Evolutionary conservation across 2,797 vertebrate genomes (phyloP).

Genomic region (Balearica regulorum): DNA sequence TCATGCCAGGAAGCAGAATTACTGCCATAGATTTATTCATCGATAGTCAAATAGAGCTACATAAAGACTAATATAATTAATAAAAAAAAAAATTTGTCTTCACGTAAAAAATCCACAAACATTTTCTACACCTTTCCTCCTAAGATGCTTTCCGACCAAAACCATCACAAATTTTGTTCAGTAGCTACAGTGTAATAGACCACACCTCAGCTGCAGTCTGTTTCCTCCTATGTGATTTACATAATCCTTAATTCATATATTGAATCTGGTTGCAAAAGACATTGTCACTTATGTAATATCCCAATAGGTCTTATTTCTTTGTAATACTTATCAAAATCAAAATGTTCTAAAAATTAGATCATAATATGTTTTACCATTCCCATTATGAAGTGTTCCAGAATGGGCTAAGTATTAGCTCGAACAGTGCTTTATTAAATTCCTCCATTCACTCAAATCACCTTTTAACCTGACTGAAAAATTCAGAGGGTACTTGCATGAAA

Average conservation of each 20-base stretch:
- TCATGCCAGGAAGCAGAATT: background rate
- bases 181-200: background rate
- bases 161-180: background rate
- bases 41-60: background rate
- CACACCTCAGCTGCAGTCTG: background rate
- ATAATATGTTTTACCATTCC: background rate
- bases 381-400: background rate
- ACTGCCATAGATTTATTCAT: background rate
- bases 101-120: background rate
- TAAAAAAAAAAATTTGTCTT: background rate
- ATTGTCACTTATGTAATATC: background rate
- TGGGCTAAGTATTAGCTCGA: background rate
- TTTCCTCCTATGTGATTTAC: background rate
- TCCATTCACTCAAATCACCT: background rate
- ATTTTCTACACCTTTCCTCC: background rate
- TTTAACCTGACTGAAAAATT: background rate
- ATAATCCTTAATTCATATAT: background rate
- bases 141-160: background rate
- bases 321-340: background rate
- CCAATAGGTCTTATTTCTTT: background rate
- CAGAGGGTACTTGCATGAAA: background rate
- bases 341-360: background rate
- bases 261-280: background rate
- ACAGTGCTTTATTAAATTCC: background rate
- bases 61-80: background rate